These are phyloP conservation scores for Digitonthophagus gazella DNA, from an alignment of 2,888 invertebrate genomes.

Conservation along the genomic window DNA sequence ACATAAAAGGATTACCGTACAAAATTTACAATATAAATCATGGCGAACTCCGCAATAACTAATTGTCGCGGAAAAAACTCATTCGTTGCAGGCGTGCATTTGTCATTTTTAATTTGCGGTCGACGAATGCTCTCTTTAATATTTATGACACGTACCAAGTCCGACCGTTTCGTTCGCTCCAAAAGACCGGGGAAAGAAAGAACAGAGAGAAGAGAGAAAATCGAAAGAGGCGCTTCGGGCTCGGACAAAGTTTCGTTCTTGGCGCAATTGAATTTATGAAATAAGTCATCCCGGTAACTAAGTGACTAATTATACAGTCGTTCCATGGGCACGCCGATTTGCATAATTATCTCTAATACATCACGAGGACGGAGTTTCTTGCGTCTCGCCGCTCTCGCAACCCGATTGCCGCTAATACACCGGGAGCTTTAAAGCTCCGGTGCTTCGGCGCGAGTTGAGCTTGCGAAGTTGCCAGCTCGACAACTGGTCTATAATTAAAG, in stretches of 20 bases:
- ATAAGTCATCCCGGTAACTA: conserved; percentile 26
- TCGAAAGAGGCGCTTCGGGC: neutral
- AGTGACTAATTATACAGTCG: conserved; percentile 29
- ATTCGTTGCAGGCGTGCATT: conserved; percentile 18
- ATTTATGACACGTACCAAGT: conserved; percentile 25
- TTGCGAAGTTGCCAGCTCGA: neutral
- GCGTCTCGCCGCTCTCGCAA: conserved; percentile 2
- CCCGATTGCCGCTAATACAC: conserved; percentile 13
- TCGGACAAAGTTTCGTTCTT: conserved; percentile 17
- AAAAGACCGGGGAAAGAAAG: conserved; percentile 18
- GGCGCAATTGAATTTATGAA: conserved; percentile 27
- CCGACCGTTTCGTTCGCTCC: neutral
- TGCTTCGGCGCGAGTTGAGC: neutral
- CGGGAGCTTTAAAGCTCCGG: neutral
- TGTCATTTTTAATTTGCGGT: conserved; percentile 26
- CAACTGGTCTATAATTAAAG: neutral
- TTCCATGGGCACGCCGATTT: conserved; percentile 26
- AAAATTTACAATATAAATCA: neutral
- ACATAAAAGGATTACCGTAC: too few relatives aligned
- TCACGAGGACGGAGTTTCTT: conserved; percentile 21
- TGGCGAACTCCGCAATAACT: neutral
- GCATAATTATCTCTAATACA: conserved; percentile 29
- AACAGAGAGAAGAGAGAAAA: too few relatives aligned
- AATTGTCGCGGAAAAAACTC: neutral
- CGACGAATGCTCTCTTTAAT: conserved; percentile 25